Evolutionary conservation across 1,140 invertebrate genomes (phyloP).

Genomic region (Cydia pomonella): DNA sequence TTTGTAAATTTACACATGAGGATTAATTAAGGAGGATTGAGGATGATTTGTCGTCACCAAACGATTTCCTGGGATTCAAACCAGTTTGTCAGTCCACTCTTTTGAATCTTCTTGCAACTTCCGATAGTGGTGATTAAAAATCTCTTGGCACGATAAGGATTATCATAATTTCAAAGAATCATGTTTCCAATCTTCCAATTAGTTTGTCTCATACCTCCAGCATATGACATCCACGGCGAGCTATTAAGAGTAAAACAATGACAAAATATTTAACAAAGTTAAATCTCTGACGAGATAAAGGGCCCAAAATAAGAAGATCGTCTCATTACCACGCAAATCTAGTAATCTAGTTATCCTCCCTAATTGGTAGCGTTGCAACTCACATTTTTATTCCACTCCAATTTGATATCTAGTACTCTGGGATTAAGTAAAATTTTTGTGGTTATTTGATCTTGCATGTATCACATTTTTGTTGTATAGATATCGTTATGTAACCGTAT

Average conservation of each 20-base stretch:
- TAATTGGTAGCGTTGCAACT: not conserved
- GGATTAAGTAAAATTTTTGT: not conserved
- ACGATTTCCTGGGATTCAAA: not conserved
- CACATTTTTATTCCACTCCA: not conserved
- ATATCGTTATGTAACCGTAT: conserved; percentile 59
- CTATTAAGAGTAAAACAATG: conserved; percentile 32
- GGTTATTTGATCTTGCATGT: not conserved
- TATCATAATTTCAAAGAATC: not conserved
- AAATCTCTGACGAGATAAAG: conserved; percentile 26
- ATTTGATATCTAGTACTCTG: not conserved
- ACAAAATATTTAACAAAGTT: conserved; percentile 31
- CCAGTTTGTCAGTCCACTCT: not conserved
- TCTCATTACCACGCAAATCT: conserved; percentile 71
- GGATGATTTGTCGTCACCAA: too few relatives aligned
- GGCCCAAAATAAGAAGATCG: conserved; percentile 40
- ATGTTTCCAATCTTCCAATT: not conserved
- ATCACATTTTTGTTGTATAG: conserved; percentile 1
- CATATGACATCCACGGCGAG: conserved; percentile 5
- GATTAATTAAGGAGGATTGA: too few relatives aligned
- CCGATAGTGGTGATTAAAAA: not conserved
- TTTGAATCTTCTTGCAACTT: not conserved
- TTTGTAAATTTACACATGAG: too few relatives aligned
- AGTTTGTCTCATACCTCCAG: not conserved
- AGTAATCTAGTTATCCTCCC: conserved; percentile 36
- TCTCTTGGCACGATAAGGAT: not conserved